phyloP scores from a whole-genome alignment of 1,140 invertebrate genomes.

The Penaeus indicus region DNA sequence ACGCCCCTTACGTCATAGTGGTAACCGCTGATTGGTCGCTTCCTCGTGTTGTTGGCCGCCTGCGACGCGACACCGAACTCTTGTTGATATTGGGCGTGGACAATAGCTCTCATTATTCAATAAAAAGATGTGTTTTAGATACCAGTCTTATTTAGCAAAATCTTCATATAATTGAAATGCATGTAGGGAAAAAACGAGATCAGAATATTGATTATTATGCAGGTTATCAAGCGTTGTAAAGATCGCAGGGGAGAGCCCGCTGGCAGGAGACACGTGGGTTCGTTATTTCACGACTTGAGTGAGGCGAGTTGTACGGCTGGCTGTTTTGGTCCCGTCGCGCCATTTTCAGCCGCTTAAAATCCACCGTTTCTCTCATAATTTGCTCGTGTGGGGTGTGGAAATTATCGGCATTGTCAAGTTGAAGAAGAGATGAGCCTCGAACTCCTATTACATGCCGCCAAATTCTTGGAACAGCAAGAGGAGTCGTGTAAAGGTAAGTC shows the following conservation, averaged over 20 bases:
- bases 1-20: slow-evolving; percentile 56
- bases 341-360: slow-evolving; percentile 50
- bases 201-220: background rate
- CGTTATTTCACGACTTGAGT: slow-evolving; percentile 61
- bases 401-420: slow-evolving; percentile 32
- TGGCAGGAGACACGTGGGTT: slow-evolving; percentile 59
- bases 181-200: background rate
- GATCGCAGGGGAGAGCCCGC: slow-evolving; percentile 40
- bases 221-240: background rate
- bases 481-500: slow-evolving; percentile 53
- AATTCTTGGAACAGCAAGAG: slow-evolving; percentile 60
- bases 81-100: slow-evolving; percentile 60
- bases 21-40: slow-evolving; percentile 23
- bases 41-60: slow-evolving; percentile 57
- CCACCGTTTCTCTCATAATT: slow-evolving; percentile 36
- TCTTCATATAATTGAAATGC: background rate
- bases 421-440: slow-evolving; percentile 60
- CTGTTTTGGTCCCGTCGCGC: slow-evolving; percentile 60
- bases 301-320: slow-evolving; percentile 51
- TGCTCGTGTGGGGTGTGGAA: slow-evolving; percentile 39
- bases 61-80: slow-evolving; percentile 45
- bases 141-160: background rate
- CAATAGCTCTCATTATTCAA: slow-evolving; percentile 7
- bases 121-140: background rate
- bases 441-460: slow-evolving; percentile 59